Conservation (phyloP, 2,797 vertebrate genomes). For the Pangasius macronema region DNA sequence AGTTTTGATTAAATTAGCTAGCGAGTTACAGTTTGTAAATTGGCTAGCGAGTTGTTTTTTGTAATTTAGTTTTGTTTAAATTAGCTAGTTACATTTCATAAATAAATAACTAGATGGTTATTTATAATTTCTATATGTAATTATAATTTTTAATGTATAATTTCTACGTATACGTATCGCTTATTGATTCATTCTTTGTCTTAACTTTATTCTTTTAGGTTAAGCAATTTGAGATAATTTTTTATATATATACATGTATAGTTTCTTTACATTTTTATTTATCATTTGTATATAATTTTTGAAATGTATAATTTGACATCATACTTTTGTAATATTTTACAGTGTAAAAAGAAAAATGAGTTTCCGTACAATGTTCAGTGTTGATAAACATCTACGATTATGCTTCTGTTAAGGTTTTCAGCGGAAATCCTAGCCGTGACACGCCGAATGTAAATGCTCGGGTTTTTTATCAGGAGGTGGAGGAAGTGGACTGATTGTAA, state of each 20-base stretch:
- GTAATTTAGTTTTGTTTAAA: not conserved
- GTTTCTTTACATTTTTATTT: not conserved
- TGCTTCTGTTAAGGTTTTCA: not conserved
- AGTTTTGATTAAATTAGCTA: not conserved
- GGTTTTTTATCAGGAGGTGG: not conserved
- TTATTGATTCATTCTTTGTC: not conserved
- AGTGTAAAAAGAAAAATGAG: not conserved
- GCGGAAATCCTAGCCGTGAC: not conserved
- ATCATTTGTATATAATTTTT: not conserved
- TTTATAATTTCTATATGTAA: not conserved
- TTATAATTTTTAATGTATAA: no score
- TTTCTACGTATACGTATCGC: not conserved
- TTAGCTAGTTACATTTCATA: not conserved
- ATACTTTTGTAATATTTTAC: not conserved
- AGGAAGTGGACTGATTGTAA: not conserved
- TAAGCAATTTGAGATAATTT: not conserved
- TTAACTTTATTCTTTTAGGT: not conserved
- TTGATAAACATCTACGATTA: not conserved
- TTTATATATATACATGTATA: not conserved
- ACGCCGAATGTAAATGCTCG: not conserved
- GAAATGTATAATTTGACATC: not conserved
- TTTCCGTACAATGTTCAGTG: not conserved
- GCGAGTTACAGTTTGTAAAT: not conserved
- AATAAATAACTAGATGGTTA: no score
- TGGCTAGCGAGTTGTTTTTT: not conserved